Conservation (phyloP, 2,888 invertebrate genomes). For the Meiosimyza platycephala region DNA sequence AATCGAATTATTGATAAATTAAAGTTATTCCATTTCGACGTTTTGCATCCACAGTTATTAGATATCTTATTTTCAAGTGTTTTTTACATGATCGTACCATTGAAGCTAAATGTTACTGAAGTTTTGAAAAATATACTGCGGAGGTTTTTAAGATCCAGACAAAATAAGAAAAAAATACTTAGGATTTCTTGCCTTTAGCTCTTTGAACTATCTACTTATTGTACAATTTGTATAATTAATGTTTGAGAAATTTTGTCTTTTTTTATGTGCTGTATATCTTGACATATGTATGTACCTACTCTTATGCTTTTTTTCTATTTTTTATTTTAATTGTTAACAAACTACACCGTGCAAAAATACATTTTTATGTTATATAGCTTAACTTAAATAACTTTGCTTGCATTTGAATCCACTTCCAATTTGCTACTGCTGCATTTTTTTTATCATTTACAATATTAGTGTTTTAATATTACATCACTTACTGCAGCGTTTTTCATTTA, state of each 20-base stretch:
- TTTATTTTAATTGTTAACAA: constrained; percentile 5
- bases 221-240: constrained; percentile 36
- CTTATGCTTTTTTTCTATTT: neutral
- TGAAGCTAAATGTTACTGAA: no score
- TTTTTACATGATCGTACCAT: no score
- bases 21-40: no score
- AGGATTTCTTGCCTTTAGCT: no score
- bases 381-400: neutral
- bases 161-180: neutral
- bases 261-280: neutral
- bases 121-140: no score
- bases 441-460: neutral
- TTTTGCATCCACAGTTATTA: no score
- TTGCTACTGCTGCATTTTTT: neutral
- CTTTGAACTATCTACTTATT: neutral
- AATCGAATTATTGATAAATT: no score
- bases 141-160: no score
- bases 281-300: neutral
- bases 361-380: neutral
- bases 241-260: neutral
- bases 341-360: constrained; percentile 31
- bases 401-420: neutral
- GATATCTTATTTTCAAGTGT: no score
- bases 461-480: neutral
- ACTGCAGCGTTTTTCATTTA: neutral